phyloP scores from a whole-genome alignment of 2,888 invertebrate genomes.

The Perithous albicinctus region DNA sequence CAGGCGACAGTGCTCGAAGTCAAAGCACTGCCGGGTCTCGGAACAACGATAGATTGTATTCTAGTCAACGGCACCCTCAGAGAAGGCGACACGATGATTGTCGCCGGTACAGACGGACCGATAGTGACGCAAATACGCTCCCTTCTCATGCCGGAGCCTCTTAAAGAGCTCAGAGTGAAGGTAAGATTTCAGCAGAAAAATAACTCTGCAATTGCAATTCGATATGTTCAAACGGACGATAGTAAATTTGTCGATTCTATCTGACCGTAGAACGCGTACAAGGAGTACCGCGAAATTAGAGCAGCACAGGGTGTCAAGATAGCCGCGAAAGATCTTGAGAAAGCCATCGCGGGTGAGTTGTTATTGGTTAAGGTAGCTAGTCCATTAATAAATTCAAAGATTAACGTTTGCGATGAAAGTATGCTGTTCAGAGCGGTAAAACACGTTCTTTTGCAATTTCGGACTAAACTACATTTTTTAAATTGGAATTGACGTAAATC shows the following conservation, averaged over 20 bases:
- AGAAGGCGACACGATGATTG: conserved; percentile 97
- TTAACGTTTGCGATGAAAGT: too few species aligned
- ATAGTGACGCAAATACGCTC: conserved; percentile 99
- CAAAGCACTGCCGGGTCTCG: conserved; percentile 98
- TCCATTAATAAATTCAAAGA: too few species aligned
- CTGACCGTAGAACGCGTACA: conserved; percentile 91
- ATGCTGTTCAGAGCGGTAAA: too few species aligned
- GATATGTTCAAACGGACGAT: neutral
- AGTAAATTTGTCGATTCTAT: conserved; percentile 57
- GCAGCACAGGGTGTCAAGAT: conserved; percentile 99
- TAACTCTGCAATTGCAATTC: conserved; percentile 6
- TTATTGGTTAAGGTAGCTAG: too few species aligned
- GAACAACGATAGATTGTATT: conserved; percentile 99
- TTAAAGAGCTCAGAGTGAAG: conserved; percentile 98
- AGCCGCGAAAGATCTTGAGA: conserved; percentile 98
- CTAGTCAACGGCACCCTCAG: conserved; percentile 97
- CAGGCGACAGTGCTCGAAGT: conserved; percentile 95
- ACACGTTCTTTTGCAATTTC: too few species aligned
- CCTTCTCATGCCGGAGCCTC: conserved; percentile 98
- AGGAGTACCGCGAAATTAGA: conserved; percentile 96
- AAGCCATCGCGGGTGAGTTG: conserved; percentile 92
- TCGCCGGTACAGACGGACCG: conserved; percentile 99
- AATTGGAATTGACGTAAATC: too few species aligned
- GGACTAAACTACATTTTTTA: too few species aligned
- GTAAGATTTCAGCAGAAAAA: conserved; percentile 83